Percentiles rank a stretch among this genome's conserved stretches.
Evolutionary conservation across 2,888 invertebrate species (phyloP).

Genomic region (Psylliodes chrysocephalus): DNA sequence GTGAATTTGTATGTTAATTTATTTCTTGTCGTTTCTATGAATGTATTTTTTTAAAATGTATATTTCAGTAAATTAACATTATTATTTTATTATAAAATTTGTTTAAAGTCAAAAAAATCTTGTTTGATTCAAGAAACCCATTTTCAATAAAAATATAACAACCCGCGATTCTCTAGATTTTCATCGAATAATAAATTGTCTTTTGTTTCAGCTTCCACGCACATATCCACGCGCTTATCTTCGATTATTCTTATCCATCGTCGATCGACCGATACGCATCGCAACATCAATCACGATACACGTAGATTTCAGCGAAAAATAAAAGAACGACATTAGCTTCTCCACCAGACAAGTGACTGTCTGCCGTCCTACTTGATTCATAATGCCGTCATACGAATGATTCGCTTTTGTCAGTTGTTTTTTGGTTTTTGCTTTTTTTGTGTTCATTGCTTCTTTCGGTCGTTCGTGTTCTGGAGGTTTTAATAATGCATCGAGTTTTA

Average conservation of each 20-base stretch:
- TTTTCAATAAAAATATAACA: too few relatives aligned
- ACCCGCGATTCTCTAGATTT: neutral
- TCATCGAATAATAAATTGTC: neutral
- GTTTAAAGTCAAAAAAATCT: too few relatives aligned
- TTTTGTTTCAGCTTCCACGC: neutral
- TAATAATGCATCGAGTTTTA: neutral
- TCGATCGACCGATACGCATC: slow-evolving; percentile 32
- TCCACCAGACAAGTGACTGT: slow-evolving; percentile 31
- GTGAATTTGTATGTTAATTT: too few relatives aligned
- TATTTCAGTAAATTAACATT: too few relatives aligned
- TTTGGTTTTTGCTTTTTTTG: too few relatives aligned
- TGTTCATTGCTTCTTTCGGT: neutral
- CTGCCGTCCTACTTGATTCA: slow-evolving; percentile 31
- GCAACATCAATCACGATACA: slow-evolving; percentile 37
- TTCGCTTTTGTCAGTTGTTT: slow-evolving; percentile 23
- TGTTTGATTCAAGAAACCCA: too few relatives aligned
- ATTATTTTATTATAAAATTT: too few relatives aligned
- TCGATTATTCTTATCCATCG: slow-evolving; percentile 29
- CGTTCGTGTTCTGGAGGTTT: neutral
- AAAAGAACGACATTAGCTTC: slow-evolving; percentile 11
- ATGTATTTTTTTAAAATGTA: too few relatives aligned
- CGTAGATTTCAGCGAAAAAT: slow-evolving; percentile 20
- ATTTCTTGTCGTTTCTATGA: too few relatives aligned
- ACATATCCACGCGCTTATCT: neutral
- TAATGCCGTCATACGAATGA: slow-evolving; percentile 32